Evolutionary conservation across 2,888 invertebrate genomes (phyloP).

Genomic region (Polietes domitor): DNA sequence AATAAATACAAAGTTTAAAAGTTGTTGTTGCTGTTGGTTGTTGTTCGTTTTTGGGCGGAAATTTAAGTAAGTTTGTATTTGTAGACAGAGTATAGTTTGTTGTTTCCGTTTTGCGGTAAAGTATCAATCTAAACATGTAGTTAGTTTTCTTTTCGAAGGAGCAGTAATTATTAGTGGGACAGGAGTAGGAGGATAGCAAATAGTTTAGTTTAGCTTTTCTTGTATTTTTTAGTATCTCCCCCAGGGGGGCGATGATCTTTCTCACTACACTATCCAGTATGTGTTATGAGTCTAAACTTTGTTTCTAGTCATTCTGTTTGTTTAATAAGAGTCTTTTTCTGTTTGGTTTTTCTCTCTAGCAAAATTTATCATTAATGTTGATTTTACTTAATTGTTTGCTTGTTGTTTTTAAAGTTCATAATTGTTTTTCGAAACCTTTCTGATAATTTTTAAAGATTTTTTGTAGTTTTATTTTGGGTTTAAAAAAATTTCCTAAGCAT

Average conservation of each 20-base stretch:
- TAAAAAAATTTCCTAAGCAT: conserved; percentile 55
- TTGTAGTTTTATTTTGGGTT: conserved; percentile 64
- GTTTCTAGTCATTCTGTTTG: conserved; percentile 73
- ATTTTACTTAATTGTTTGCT: conserved; percentile 44
- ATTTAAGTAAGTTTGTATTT: conserved; percentile 35
- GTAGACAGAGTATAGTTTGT: conserved; percentile 38
- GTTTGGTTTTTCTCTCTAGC: conserved; percentile 48
- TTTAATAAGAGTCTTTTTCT: conserved; percentile 52
- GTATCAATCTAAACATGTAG: neutral
- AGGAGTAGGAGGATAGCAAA: neutral
- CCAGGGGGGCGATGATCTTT: neutral
- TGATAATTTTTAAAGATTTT: conserved; percentile 71
- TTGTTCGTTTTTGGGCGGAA: conserved; percentile 37
- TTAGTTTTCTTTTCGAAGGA: neutral
- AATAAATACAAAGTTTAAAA: conserved; percentile 63
- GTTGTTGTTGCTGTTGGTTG: conserved; percentile 40
- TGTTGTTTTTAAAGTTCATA: conserved; percentile 44
- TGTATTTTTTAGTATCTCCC: no score
- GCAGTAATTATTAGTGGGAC: neutral
- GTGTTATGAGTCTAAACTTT: neutral
- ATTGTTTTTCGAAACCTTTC: conserved; percentile 70
- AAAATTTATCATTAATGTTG: conserved; percentile 61
- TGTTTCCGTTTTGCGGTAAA: conserved; percentile 29
- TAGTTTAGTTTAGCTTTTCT: conserved; percentile 5
- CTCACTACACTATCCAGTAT: neutral